Base-by-base conservation (phyloP, 2,888 invertebrate genomes). In the Tetanocera ferruginea region DNA sequence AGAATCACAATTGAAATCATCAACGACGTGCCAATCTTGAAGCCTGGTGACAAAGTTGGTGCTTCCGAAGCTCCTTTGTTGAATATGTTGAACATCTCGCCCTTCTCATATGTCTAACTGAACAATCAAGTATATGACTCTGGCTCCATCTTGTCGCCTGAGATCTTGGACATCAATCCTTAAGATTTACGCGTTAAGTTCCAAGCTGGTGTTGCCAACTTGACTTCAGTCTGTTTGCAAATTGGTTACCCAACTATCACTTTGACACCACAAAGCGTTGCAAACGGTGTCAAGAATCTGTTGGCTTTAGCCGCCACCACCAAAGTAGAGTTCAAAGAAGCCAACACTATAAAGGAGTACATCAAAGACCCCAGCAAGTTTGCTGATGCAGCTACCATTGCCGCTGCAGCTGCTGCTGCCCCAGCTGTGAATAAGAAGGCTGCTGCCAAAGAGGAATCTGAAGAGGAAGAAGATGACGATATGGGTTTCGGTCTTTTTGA, bases 1-100 rank as follows among this genome's bases (percentile, higher is more conserved):
- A n/a, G n/a, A n/a, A n/a, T n/a, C 92, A 98, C 98, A 83, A 99
- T 99, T 95, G 99, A 99, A 97, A 99, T 99, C 91, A 96, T 99
- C 92, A 96, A 96, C 83, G 96, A 96, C 91, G 96, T 97, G 76
- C 96, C n/a, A n/a, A n/a, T n/a, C n/a, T n/a, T n/a, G n/a, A n/a
- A n/a, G n/a, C n/a, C n/a, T n/a, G n/a, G n/a, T n/a, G n/a, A n/a
- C n/a, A n/a, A n/a, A n/a, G n/a, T n/a, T n/a, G n/a, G n/a, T n/a
- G n/a, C n/a, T n/a, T n/a, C n/a, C n/a, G n/a, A n/a, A n/a, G n/a
- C n/a, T n/a, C n/a, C n/a, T n/a, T n/a, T n/a, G n/a, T n/a, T n/a
- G n/a, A n/a, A n/a, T n/a, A n/a, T n/a, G n/a, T n/a, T n/a, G n/a
- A n/a, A n/a, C n/a, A n/a, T n/a, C 96, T 98, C 98, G 89, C 99